These are phyloP conservation scores for Apostichopus californicus DNA, from an alignment of 35 echinoderm and acorn worm species.

Conservation along the genomic window DNA sequence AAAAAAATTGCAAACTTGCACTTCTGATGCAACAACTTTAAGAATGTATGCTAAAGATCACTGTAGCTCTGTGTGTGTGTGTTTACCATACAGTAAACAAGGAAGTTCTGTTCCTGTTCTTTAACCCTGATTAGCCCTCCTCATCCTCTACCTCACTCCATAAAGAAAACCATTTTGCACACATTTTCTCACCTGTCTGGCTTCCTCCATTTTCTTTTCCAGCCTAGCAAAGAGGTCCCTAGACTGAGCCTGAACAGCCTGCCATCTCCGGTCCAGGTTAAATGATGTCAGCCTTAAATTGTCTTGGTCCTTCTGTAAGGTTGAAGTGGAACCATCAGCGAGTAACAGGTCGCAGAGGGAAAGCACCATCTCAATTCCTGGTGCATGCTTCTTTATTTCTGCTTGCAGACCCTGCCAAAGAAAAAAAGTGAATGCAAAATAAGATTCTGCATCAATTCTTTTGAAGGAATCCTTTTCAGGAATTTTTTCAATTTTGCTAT, in stretches of 20 bases:
- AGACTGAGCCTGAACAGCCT: constrained; percentile 83
- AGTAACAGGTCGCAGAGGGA: constrained; percentile 81
- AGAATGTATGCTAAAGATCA: too few species aligned
- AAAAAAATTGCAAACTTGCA: too few species aligned
- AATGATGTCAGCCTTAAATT: constrained; percentile 78
- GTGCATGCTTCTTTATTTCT: constrained; percentile 82
- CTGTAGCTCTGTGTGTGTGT: too few species aligned
- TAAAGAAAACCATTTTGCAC: too few species aligned
- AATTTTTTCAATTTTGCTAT: too few species aligned
- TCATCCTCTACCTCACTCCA: too few species aligned
- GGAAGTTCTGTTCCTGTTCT: too few species aligned
- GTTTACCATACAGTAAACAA: too few species aligned
- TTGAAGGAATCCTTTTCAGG: too few species aligned
- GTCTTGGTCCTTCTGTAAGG: constrained; percentile 73
- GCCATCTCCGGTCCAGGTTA: constrained; percentile 92
- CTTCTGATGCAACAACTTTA: too few species aligned
- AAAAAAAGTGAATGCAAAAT: not conserved
- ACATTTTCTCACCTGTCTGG: constrained; percentile 39
- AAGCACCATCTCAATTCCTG: constrained; percentile 78
- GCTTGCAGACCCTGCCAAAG: constrained; percentile 65
- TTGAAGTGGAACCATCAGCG: constrained; percentile 45
- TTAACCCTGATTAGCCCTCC: too few species aligned
- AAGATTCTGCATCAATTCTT: too few species aligned
- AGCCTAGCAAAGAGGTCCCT: constrained; percentile 65
- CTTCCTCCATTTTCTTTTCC: constrained; percentile 64